Base-by-base conservation (phyloP, 1,140 invertebrate genomes). In the Hyposmocoma kahamanoa region DNA sequence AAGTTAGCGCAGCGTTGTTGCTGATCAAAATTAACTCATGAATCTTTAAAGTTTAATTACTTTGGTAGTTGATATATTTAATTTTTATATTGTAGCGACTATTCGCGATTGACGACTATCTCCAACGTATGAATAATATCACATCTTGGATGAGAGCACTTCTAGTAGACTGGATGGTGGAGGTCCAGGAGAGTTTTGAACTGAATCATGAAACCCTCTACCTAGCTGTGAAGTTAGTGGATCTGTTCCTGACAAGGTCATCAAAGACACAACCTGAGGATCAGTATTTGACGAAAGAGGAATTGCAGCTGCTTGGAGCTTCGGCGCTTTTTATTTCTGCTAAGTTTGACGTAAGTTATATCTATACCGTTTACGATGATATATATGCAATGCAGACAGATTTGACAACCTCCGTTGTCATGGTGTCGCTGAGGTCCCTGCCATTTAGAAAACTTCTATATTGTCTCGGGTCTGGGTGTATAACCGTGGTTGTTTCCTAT, bases 191-290 rank as follows among this genome's bases (percentile, higher is more conserved):
- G 86, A 97, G 94, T 28, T 99, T 99, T 82, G 97, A 99, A 77
- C 87, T 99, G 1, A 99, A 99, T 85, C 98, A 99, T 67, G 98
- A 99, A 86, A 99, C 98, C 0, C 83, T 99, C 1, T 99, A 99
- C 80, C 88, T 98, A 63, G 97, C 95, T 42, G 96, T 99, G 13
- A 99, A 98, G 87, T 85, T 99, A 48, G 93, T 98, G 1, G 98
- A 99, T 82, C 86, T 95, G 36, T 99, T 95, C 81, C 87, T 99
- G 34, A 91, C 92, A 30, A 39, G 51, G 32, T 80, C 81, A 2
- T 66, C 74, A 10, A 53, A 57, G 45, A 68, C 46, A 0, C 63
- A 58, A 43, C 58, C 69, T 0, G 62, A 71, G 38, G 90, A 91
- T 77, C 79, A 91, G 70, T 72, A 87, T 21, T 86, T 94, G 63